Evolutionary conservation across 2,113 vertebrate genomes (phyloP).

Genomic region (Paradoxurus hermaphroditus): DNA sequence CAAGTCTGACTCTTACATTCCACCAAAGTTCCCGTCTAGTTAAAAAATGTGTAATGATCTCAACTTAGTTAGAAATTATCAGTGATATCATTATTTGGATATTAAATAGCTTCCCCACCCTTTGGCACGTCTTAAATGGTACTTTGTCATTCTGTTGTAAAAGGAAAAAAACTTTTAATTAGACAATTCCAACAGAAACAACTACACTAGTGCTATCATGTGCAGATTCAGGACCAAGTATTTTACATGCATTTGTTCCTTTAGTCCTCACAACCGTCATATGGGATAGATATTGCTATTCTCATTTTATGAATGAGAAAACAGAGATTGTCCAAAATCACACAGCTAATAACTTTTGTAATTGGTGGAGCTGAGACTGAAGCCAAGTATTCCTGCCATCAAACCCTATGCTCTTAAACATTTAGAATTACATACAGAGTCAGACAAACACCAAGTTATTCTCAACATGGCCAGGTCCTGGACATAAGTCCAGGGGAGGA

Average conservation of each 20-base stretch:
- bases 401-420: neutral
- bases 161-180: conserved; percentile 7
- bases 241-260: neutral
- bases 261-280: neutral
- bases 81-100: conserved; percentile 61
- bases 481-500: neutral
- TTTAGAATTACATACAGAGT: neutral
- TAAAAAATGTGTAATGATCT: conserved; percentile 32
- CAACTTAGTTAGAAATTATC: conserved; percentile 47
- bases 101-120: neutral
- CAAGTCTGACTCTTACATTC: neutral
- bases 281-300: neutral
- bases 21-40: neutral
- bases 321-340: neutral
- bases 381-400: neutral
- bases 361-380: neutral
- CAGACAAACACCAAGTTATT: neutral
- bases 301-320: neutral
- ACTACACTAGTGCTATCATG: neutral
- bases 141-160: neutral
- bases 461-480: neutral
- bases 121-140: conserved; percentile 32
- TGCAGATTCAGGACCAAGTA: neutral
- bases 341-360: neutral
- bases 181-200: conserved; percentile 13